Percentiles rank a stretch among this genome's conserved stretches.
These are phyloP conservation scores for Steinernema hermaphroditum DNA, from an alignment of 2,888 invertebrate genomes.

Conservation along the genomic window DNA sequence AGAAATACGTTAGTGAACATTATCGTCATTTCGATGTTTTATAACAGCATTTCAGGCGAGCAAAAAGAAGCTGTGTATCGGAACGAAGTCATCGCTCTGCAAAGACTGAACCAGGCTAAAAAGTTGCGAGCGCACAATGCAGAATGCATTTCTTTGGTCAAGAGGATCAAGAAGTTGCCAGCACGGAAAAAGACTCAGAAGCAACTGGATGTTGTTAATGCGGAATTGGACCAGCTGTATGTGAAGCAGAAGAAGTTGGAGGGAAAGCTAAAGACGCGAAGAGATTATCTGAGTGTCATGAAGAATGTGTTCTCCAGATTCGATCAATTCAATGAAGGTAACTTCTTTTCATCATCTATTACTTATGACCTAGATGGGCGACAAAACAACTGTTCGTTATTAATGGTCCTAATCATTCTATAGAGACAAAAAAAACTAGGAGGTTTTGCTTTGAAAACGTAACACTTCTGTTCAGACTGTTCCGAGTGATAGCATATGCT, in stretches of 20 bases:
- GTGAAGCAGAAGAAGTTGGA: conserved; percentile 29
- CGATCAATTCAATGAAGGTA: conserved; percentile 46
- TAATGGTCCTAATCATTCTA: too few relatives aligned
- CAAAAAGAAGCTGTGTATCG: not conserved
- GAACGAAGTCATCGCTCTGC: conserved; percentile 3
- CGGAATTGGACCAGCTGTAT: not conserved
- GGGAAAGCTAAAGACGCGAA: conserved; percentile 41
- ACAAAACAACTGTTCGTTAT: not conserved
- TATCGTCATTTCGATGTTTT: not conserved
- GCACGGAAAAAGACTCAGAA: not conserved
- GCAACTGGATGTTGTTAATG: not conserved
- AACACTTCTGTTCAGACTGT: too few relatives aligned
- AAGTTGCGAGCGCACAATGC: not conserved
- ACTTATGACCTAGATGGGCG: too few relatives aligned
- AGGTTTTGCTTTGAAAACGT: too few relatives aligned
- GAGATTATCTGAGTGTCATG: conserved; percentile 48
- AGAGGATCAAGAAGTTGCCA: conserved; percentile 22
- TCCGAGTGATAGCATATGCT: too few relatives aligned
- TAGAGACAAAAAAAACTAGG: too few relatives aligned
- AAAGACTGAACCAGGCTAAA: not conserved
- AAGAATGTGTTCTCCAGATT: conserved; percentile 47
- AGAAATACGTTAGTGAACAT: not conserved
- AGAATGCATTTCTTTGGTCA: not conserved
- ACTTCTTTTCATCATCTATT: conserved; percentile 13
- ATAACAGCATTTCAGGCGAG: not conserved